These are phyloP conservation scores for Heliconius hortense DNA, from an alignment of 2,888 invertebrate species.

Conservation along the genomic window DNA sequence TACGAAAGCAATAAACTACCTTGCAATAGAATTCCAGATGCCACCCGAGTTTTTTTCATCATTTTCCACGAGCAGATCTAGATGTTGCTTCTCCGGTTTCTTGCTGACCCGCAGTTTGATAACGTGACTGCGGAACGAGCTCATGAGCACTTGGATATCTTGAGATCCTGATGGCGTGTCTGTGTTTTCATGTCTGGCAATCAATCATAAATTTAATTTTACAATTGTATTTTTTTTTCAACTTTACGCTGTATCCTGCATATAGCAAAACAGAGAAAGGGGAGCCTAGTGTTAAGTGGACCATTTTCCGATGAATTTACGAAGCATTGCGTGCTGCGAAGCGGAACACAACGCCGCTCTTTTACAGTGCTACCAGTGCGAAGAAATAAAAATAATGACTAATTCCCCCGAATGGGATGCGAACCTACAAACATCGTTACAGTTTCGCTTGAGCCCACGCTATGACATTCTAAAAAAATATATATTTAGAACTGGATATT, in stretches of 20 bases:
- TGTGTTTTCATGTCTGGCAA: constrained; percentile 87
- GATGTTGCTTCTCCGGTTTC: constrained; percentile 92
- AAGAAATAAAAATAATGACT: not conserved
- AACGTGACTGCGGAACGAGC: constrained; percentile 93
- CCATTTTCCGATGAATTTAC: too few relatives aligned
- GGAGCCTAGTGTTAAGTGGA: too few relatives aligned
- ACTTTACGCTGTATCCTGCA: not conserved
- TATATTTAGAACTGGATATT: too few relatives aligned
- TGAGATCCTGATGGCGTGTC: constrained; percentile 86
- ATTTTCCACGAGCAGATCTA: constrained; percentile 93
- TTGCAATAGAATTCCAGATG: constrained; percentile 97
- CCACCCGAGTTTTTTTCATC: constrained; percentile 85
- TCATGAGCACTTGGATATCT: constrained; percentile 90
- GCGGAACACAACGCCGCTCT: not conserved
- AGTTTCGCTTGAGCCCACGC: too few relatives aligned
- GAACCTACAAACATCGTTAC: too few relatives aligned
- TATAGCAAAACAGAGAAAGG: too few relatives aligned
- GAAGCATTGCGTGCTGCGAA: too few relatives aligned
- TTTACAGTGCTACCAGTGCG: not conserved
- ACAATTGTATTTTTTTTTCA: not conserved
- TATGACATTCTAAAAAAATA: too few relatives aligned
- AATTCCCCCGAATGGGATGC: not conserved
- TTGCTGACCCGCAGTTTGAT: constrained; percentile 95
- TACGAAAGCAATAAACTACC: constrained; percentile 69
- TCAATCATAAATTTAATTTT: not conserved